Base-by-base conservation (phyloP, 2,888 invertebrate species). In the Eupeodes latifasciatus region DNA sequence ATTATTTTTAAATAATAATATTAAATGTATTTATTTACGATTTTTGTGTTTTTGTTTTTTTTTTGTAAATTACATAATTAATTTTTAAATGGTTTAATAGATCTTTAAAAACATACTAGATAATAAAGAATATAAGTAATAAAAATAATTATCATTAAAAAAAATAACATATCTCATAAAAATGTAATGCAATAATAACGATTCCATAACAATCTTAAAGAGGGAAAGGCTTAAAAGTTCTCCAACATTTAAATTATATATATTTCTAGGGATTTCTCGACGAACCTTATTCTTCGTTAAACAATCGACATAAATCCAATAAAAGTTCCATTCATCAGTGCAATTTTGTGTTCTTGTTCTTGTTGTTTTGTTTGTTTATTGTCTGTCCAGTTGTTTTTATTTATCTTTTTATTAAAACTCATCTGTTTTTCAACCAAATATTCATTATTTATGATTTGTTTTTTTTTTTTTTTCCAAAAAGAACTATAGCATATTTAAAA, bases 41-140 rank as follows among this genome's bases (percentile, higher is more conserved):
- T 66, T 66, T 49, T 27, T 66, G 49, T 66, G 10, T 44, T 53
- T 80, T 71, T 66, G 19, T 19, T 19, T 19, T 19, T 19, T 78
- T 75, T 79, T 75, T 84, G 76, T 47, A 78, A 87, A 87, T 87
- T 87, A 87, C 87, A 87, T 85, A 81, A 76, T 76, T 78, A 79
- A 77, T 71, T 57, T 82, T 86, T 79, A 71, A 82, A 62, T 62
- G 62, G 62, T 86, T 86, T 79, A 87, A 84, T 83, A 83, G 72
- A 80, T 75, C 55, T 55, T 81, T 69, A 40, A 80, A 79, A 80
- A 82, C 80, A 75, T 69, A 55, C 10, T 66, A 74, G 66, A 72
- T 75, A 61, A 62, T 81, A 74, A 75, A 69, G 81, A 61, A 57
- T 81, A 74, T 78, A 40, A 74, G 81, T 69, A 72, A 76, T 83